phyloP scores from a whole-genome alignment of 2,888 invertebrate genomes.

The Peribatodes rhomboidaria region DNA sequence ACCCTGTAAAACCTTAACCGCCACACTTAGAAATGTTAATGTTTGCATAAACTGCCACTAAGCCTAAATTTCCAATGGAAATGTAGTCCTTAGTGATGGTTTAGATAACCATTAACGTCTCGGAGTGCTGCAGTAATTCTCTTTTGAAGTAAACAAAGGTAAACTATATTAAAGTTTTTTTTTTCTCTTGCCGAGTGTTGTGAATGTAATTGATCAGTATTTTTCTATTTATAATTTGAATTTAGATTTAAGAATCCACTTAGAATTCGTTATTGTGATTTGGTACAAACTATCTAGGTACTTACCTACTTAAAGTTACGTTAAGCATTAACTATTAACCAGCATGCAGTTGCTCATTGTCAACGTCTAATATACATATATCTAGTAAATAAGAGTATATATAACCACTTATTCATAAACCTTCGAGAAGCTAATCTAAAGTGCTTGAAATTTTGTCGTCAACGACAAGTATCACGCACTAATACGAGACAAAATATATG shows the following conservation, averaged over 20 bases:
- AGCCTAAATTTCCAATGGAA: no score
- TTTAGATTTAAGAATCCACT: slow-evolving; percentile 51
- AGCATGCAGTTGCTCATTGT: slow-evolving; percentile 52
- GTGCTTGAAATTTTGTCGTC: neutral
- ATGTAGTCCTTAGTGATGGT: no score
- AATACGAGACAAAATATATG: slow-evolving; percentile 5
- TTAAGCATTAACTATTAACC: slow-evolving; percentile 46
- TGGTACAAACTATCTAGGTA: slow-evolving; percentile 58
- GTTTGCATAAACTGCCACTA: no score
- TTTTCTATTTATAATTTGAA: slow-evolving; percentile 60
- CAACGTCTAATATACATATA: slow-evolving; percentile 37
- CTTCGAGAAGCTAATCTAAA: neutral
- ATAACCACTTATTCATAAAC: neutral
- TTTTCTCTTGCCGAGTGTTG: slow-evolving; percentile 12
- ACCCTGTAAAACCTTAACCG: no score
- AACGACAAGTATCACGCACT: neutral
- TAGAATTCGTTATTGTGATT: slow-evolving; percentile 54
- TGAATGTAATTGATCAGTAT: slow-evolving; percentile 61
- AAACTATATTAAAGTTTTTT: neutral
- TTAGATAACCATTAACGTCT: no score
- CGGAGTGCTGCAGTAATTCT: no score
- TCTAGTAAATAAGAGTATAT: neutral
- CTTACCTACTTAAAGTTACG: slow-evolving; percentile 47
- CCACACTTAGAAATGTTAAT: no score
- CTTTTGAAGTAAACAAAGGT: neutral